A percentile compares a stretch with the other conserved stretches of the same genome.
These are phyloP conservation scores for Smutsia gigantea DNA, from an alignment of 2,797 vertebrate species.

Conservation along the genomic window DNA sequence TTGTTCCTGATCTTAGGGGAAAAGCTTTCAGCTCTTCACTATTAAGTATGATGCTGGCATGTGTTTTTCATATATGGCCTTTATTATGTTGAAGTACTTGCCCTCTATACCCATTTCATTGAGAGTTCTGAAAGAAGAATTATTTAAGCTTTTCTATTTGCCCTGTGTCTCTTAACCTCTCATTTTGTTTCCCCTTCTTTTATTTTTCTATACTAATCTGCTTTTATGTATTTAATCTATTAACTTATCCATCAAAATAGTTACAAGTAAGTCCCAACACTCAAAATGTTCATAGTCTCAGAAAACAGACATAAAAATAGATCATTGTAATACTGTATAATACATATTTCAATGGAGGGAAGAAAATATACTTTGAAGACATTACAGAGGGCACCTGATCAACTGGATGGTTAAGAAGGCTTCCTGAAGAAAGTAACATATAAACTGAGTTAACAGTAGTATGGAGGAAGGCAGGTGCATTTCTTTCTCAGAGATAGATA, in stretches of 20 bases:
- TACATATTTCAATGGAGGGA: neutral
- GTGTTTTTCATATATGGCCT: too few species aligned
- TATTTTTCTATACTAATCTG: slow-evolving; percentile 16
- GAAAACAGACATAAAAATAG: slow-evolving; percentile 5
- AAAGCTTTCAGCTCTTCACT: too few species aligned
- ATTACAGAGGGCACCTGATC: neutral
- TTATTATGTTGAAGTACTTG: too few species aligned
- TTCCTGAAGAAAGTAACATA: neutral
- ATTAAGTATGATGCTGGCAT: too few species aligned
- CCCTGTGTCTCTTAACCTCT: neutral
- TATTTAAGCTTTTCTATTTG: neutral
- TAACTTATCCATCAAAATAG: neutral
- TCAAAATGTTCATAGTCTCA: neutral
- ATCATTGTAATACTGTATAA: neutral
- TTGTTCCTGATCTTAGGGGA: too few species aligned
- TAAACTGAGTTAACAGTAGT: neutral
- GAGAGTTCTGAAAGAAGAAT: neutral
- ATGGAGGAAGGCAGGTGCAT: neutral
- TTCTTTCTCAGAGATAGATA: neutral
- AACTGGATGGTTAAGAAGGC: neutral
- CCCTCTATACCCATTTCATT: too few species aligned
- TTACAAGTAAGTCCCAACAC: neutral
- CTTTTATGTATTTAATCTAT: too few species aligned
- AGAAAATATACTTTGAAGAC: neutral
- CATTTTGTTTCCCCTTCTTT: neutral